Conservation (phyloP, 2,797 vertebrate genomes). For the Acanthurus leucopareius region DNA sequence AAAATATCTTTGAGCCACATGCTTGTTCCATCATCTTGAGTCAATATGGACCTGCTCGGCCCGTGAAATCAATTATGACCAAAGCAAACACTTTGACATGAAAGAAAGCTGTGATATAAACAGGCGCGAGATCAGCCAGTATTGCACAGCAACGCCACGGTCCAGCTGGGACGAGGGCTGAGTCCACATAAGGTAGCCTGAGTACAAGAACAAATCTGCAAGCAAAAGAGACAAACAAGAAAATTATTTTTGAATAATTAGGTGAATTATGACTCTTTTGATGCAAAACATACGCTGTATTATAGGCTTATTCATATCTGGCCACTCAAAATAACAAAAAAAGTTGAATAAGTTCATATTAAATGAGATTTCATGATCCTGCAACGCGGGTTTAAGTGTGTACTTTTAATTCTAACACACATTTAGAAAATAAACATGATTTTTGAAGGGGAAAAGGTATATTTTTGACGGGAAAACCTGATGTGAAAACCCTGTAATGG, state of each 20-base stretch:
- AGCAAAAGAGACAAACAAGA: background rate
- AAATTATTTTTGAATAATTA: background rate
- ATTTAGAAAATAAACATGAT: too few relatives aligned
- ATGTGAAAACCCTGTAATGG: too few relatives aligned
- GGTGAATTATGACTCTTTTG: background rate
- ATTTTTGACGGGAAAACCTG: background rate
- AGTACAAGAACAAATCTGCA: background rate
- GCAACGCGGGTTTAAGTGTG: too few relatives aligned
- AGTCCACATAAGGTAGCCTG: constrained; percentile 1
- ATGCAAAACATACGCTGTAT: too few relatives aligned
- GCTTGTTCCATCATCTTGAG: constrained; percentile 31
- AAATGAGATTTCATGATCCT: background rate
- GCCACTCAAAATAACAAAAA: background rate
- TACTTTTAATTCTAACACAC: background rate
- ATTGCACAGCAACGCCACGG: background rate
- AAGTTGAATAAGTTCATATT: background rate
- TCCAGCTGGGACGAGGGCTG: constrained; percentile 4
- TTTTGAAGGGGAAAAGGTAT: background rate
- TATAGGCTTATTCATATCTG: too few relatives aligned
- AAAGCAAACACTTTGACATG: constrained; percentile 41
- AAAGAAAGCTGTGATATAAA: constrained; percentile 41
- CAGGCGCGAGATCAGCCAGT: constrained; percentile 18
- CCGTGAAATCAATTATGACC: constrained; percentile 38
- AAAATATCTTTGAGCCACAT: background rate
- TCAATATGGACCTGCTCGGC: constrained; percentile 12